phyloP scores from a whole-genome alignment of 2,888 invertebrate genomes.

The Lycocerus yunnanus region DNA sequence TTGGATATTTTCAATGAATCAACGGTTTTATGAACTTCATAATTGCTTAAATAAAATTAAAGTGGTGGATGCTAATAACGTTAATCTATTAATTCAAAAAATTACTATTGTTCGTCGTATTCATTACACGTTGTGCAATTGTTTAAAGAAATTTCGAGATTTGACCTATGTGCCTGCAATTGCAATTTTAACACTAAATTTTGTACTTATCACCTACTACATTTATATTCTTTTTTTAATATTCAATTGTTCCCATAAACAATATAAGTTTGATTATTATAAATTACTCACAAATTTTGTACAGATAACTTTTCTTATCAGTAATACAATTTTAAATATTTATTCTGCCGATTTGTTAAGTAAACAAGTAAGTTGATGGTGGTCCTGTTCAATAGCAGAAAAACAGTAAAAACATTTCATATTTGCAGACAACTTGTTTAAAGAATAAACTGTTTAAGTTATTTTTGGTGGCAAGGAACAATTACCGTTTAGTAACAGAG shows the following conservation, averaged over 20 bases:
- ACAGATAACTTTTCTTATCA: not conserved
- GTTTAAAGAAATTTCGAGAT: not conserved
- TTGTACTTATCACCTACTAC: not conserved
- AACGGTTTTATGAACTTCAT: not conserved
- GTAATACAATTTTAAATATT: not conserved
- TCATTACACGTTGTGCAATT: not conserved
- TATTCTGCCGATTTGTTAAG: not conserved
- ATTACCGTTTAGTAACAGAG: not conserved
- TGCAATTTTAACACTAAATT: not conserved
- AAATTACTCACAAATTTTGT: not conserved
- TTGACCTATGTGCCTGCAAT: not conserved
- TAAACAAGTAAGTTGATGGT: not conserved
- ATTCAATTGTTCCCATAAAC: no score
- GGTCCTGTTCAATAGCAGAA: no score
- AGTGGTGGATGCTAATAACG: not conserved
- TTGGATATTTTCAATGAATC: not conserved
- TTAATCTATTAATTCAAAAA: not conserved
- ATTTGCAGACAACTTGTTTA: not conserved
- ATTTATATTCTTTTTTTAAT: no score
- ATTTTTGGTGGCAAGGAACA: not conserved
- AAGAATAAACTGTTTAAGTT: not conserved
- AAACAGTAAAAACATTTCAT: not conserved
- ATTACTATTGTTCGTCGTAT: not conserved
- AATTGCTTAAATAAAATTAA: not conserved
- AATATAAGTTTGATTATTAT: no score